These are phyloP conservation scores for Chionoecetes opilio DNA, from an alignment of 1,140 invertebrate genomes.

Conservation along the genomic window DNA sequence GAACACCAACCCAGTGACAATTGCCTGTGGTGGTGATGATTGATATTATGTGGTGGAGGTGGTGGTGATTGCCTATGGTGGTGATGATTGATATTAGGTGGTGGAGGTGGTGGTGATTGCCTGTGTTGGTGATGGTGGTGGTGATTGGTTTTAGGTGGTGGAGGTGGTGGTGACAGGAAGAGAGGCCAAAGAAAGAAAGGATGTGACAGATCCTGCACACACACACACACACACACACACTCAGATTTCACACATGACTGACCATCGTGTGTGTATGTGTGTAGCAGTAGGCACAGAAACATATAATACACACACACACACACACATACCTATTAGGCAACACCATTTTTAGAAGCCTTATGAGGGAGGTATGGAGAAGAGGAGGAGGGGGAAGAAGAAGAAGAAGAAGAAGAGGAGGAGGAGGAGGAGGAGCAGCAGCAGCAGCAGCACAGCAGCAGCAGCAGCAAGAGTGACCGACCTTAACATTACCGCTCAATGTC, in stretches of 20 bases:
- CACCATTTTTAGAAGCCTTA: neutral
- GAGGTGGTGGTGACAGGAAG: neutral
- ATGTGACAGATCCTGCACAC: neutral
- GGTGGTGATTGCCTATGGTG: neutral
- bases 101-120: neutral
- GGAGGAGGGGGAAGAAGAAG: neutral
- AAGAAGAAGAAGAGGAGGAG: neutral
- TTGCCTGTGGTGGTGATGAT: neutral
- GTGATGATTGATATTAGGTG: neutral
- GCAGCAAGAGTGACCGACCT: neutral
- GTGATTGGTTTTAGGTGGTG: neutral
- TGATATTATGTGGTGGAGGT: neutral
- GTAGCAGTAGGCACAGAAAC: no score
- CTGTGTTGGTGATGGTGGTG: neutral
- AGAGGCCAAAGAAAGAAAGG: constrained; percentile 17
- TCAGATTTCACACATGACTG: neutral
- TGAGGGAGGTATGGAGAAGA: neutral
- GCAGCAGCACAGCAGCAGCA: no score
- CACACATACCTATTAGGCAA: neutral
- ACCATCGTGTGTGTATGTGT: neutral
- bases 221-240: constrained; percentile 27
- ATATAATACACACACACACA: neutral
- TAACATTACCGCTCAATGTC: neutral
- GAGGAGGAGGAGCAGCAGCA: neutral
- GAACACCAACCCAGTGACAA: neutral